These are phyloP conservation scores for Acanthornis magna DNA, from an alignment of 2,797 vertebrate species.

Conservation along the genomic window DNA sequence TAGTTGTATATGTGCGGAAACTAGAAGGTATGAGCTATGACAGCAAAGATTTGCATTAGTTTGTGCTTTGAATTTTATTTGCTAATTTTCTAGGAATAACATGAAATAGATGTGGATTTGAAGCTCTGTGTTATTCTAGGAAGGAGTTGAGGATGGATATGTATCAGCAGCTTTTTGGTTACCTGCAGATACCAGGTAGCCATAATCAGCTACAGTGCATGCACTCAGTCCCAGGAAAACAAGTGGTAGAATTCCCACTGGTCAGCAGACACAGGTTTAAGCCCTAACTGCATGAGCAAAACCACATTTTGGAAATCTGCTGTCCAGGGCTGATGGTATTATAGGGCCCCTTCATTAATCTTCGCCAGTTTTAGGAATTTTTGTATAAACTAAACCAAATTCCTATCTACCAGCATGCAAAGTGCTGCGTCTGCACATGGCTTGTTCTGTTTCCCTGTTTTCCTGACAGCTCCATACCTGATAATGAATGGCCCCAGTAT, in stretches of 20 bases:
- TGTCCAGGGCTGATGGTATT: background rate
- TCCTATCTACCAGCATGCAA: background rate
- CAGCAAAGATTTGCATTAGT: background rate
- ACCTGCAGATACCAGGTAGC: background rate
- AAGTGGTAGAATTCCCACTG: background rate
- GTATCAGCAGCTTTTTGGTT: background rate
- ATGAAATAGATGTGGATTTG: background rate
- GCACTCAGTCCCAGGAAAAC: background rate
- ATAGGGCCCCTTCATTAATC: background rate
- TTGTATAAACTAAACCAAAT: background rate
- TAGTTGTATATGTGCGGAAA: background rate
- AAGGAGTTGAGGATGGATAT: background rate
- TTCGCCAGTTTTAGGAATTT: background rate
- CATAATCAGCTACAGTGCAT: background rate
- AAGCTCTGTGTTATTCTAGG: background rate
- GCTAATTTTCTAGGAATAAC: background rate
- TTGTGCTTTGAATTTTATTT: conserved; percentile 13
- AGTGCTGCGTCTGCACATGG: background rate
- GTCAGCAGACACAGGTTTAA: background rate
- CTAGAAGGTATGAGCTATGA: background rate
- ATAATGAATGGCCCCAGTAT: background rate
- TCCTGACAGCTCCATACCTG: accelerated
- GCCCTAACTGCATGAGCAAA: background rate
- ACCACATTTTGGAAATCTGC: background rate
- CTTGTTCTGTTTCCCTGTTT: background rate